These are phyloP conservation scores for Heliconius aoede DNA, from an alignment of 2,888 invertebrate genomes.

Conservation along the genomic window DNA sequence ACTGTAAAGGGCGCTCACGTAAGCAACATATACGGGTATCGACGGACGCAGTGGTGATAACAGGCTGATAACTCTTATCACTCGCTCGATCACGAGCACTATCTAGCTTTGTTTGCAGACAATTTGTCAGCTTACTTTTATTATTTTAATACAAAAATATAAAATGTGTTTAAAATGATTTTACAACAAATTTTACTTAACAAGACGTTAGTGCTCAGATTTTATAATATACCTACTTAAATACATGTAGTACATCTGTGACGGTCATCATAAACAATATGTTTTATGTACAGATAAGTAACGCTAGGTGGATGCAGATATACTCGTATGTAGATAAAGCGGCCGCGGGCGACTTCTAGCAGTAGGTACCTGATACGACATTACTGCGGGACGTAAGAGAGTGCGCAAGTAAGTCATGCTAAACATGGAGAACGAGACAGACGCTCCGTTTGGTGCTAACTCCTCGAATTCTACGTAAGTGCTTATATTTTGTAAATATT, in stretches of 20 bases:
- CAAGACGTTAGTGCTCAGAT: background rate
- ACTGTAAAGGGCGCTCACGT: too few relatives aligned
- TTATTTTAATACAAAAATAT: background rate
- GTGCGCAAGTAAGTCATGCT: background rate
- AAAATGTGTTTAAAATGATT: background rate
- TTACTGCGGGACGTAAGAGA: background rate
- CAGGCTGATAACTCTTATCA: conserved; percentile 15
- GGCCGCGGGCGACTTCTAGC: background rate
- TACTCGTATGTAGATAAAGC: background rate
- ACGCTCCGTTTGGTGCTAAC: conserved; percentile 9
- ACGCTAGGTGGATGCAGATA: background rate
- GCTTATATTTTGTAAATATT: background rate
- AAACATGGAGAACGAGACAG: background rate
- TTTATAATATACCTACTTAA: background rate
- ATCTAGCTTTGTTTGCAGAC: background rate
- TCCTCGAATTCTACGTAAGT: conserved; percentile 14
- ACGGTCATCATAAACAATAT: background rate
- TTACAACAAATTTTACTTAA: too few relatives aligned
- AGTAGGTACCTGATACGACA: background rate
- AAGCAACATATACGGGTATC: background rate
- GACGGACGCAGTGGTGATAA: conserved; percentile 11
- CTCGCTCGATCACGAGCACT: background rate
- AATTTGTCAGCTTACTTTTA: background rate
- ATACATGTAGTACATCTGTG: background rate
- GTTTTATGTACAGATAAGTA: background rate